phyloP scores from a whole-genome alignment of 2,797 vertebrate genomes.

The Caiman crocodilus region DNA sequence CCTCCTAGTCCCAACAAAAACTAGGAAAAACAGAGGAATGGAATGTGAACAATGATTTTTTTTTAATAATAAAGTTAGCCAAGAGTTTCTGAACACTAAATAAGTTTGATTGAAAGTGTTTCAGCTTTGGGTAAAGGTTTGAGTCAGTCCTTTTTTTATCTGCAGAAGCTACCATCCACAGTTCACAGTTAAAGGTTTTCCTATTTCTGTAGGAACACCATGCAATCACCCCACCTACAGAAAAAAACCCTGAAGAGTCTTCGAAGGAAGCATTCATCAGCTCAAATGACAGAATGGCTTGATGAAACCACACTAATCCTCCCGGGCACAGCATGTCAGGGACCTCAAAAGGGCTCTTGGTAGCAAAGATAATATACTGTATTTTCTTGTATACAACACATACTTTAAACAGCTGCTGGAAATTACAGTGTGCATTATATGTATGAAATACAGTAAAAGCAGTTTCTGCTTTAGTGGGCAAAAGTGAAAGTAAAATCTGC shows the following conservation, averaged over 20 bases:
- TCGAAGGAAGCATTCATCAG: not conserved
- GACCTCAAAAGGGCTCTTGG: conserved; percentile 70
- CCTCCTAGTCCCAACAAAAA: not conserved
- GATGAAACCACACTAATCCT: fast-evolving
- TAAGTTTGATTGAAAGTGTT: not conserved
- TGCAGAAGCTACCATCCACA: fast-evolving
- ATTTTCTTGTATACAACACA: no score
- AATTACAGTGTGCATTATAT: not conserved
- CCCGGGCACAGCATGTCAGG: not conserved
- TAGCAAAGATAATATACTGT: not conserved
- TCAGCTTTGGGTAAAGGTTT: not conserved
- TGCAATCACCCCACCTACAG: not conserved
- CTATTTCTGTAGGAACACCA: not conserved
- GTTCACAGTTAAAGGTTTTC: not conserved
- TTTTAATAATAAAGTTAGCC: not conserved
- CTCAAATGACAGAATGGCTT: not conserved
- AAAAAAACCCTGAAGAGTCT: not conserved
- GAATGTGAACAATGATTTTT: not conserved
- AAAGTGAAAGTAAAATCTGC: no score
- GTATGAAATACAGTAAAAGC: not conserved
- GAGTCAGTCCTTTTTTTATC: not conserved
- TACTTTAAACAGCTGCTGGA: no score
- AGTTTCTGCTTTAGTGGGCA: no score
- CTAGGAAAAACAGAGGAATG: not conserved
- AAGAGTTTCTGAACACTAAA: conserved; percentile 1